A percentile compares a stretch with the other conserved stretches of the same genome.
phyloP scores from a whole-genome alignment of 2,797 vertebrate species.

The Diplodus sargus region DNA sequence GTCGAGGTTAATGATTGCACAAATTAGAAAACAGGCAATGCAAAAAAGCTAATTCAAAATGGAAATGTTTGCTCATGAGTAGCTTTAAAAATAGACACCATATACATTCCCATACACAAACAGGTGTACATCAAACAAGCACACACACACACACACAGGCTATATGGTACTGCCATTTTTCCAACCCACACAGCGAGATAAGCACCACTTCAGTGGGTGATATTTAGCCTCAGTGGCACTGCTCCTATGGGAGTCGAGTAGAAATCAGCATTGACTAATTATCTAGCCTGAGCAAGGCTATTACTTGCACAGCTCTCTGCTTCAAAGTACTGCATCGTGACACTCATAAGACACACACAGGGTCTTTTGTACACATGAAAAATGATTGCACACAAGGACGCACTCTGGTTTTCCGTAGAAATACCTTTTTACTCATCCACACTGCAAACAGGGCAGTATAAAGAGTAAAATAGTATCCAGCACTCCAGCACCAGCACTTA shows the following conservation, averaged over 20 bases:
- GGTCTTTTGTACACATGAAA: constrained; percentile 43
- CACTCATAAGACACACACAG: constrained; percentile 59
- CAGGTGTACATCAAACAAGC: background rate
- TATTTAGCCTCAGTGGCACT: constrained; percentile 71
- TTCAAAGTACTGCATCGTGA: constrained; percentile 65
- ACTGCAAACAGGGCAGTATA: constrained; percentile 4
- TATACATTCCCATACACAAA: constrained; percentile 10
- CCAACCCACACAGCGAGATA: constrained; percentile 72
- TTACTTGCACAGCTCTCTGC: constrained; percentile 66
- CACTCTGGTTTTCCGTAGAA: constrained; percentile 32
- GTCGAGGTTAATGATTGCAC: constrained; percentile 48
- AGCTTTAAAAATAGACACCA: constrained; percentile 26
- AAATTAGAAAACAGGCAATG: constrained; percentile 17
- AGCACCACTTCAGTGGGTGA: constrained; percentile 74
- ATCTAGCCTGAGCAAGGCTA: constrained; percentile 65
- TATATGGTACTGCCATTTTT: constrained; percentile 52
- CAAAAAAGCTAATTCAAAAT: constrained; percentile 27
- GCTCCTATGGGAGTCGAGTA: constrained; percentile 67
- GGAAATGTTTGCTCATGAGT: constrained; percentile 42
- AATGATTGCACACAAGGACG: background rate
- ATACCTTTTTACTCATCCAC: constrained; percentile 39
- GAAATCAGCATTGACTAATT: constrained; percentile 82
- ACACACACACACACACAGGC: constrained; percentile 6
- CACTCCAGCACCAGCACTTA: background rate
- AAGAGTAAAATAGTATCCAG: background rate